Conservation (phyloP, 2,888 invertebrate genomes). For the Lacanobia wlatinum region DNA sequence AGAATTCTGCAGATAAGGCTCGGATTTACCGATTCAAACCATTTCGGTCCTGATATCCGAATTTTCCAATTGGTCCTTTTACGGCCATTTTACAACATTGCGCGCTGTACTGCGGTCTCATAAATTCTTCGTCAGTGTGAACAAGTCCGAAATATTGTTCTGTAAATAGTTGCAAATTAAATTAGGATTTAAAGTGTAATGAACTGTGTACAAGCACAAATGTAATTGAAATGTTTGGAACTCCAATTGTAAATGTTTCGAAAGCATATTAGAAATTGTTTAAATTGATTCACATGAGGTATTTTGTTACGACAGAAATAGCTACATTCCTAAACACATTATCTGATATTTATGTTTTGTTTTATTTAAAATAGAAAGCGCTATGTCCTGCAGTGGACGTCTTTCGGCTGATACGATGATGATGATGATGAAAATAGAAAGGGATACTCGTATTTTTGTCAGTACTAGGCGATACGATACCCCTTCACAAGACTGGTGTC, state of each 20-base stretch:
- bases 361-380: not conserved
- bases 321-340: conserved; percentile 1
- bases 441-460: no score
- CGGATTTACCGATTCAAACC: conserved; percentile 39
- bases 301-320: conserved; percentile 19
- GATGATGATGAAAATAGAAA: no score
- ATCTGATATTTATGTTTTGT: not conserved
- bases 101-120: conserved; percentile 49
- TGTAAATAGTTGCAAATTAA: conserved; percentile 35
- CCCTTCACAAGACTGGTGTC: no score
- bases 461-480: no score
- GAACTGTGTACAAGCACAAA: conserved; percentile 8
- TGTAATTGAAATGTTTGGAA: conserved; percentile 30
- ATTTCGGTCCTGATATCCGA: conserved; percentile 51
- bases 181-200: conserved; percentile 30
- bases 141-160: conserved; percentile 48
- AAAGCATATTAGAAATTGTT: conserved; percentile 15
- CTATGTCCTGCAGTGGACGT: no score
- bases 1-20: conserved; percentile 40
- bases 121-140: conserved; percentile 47
- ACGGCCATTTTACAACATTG: conserved; percentile 38
- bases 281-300: not conserved
- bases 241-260: conserved; percentile 16
- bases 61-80: conserved; percentile 51
- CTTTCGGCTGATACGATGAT: no score